Evolutionary conservation across 1,140 invertebrate genomes (phyloP), one percentile per base, ranked within the genome.

Genomic region (Cydia fagiglandana): DNA sequence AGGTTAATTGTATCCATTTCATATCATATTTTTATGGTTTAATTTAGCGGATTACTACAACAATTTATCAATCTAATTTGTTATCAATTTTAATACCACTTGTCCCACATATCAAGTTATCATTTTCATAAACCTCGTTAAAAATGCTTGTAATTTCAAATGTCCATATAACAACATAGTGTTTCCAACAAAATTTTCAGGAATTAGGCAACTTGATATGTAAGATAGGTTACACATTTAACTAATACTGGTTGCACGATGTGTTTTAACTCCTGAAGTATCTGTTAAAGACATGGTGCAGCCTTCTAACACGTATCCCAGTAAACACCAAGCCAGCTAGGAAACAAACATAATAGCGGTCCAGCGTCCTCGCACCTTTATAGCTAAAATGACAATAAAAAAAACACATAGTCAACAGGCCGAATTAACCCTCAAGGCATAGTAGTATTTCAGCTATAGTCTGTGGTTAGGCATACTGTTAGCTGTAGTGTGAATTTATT

Each of bases 11-110:
- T 75, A 45, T 75, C 53, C 53, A 64, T 75, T 75, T 53, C 38
- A 64, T 64, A 53, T 75, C 53, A 75, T 64, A 28, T 50, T 61
- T 75, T 53, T 74, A 74, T 12, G 13, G 45, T 74, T 74, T 73
- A 47, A 20, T 73, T 73, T 24, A 53, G 41, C 30, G 24, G 24
- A 53, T 56, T 30, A 56, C 73, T 74, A 74, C 73, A 20, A 53
- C 73, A 50, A 13, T 74, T 74, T 74, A 74, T 47, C 12, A 15
- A 73, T 34, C 38, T 74, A 74, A n/a, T 74, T 28, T 74, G 73
- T 74, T 74, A 74, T 53, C 34, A 20, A 13, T 56, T 74, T 41
- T 24, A 74, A 45, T 70, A 41, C n/a, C 34, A 70, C 45, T 70
- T 17, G 4, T 17, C 66, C 34, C 34, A 45, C 34, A 41, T 70